Percentiles rank a stretch among this genome's conserved stretches.
Evolutionary conservation across 2,888 invertebrate species (phyloP).

Genomic region (Odontocerum albicorne): DNA sequence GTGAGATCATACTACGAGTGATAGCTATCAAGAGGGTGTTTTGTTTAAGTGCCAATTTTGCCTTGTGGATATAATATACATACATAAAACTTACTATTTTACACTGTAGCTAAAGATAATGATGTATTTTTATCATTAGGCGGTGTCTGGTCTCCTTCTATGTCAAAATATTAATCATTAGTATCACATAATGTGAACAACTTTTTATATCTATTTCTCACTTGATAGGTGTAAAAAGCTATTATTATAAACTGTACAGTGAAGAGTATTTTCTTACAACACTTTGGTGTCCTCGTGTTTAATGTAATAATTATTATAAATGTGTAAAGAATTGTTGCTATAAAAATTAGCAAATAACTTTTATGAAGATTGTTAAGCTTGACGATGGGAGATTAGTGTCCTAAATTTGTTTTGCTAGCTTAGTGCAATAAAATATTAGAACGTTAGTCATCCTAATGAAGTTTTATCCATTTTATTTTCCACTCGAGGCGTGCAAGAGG

Average conservation of each 20-base stretch:
- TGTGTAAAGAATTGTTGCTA: constrained; percentile 5
- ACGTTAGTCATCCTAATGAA: no score
- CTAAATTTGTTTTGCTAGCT: constrained; percentile 16
- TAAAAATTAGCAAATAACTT: background rate
- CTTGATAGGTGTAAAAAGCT: constrained; percentile 2
- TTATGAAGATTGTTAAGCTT: background rate
- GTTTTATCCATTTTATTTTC: no score
- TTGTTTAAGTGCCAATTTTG: constrained; percentile 58
- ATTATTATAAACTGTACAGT: constrained; percentile 16
- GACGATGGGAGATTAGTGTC: background rate
- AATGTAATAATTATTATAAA: constrained; percentile 5
- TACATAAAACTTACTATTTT: constrained; percentile 38
- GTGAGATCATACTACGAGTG: constrained; percentile 25
- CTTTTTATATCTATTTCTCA: constrained; percentile 6
- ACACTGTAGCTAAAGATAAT: constrained; percentile 31
- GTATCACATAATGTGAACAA: constrained; percentile 6
- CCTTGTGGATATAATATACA: constrained; percentile 60
- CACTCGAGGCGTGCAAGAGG: no score
- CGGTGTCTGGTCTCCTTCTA: constrained; percentile 19
- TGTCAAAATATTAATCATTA: background rate
- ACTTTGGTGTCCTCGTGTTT: constrained; percentile 8
- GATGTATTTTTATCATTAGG: constrained; percentile 33
- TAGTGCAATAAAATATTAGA: constrained; percentile 18
- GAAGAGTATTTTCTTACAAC: constrained; percentile 15
- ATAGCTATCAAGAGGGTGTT: constrained; percentile 26